Evolutionary conservation across 2,113 vertebrate genomes (phyloP), one percentile per base, ranked within the genome.

Genomic region (Mirounga angustirostris): DNA sequence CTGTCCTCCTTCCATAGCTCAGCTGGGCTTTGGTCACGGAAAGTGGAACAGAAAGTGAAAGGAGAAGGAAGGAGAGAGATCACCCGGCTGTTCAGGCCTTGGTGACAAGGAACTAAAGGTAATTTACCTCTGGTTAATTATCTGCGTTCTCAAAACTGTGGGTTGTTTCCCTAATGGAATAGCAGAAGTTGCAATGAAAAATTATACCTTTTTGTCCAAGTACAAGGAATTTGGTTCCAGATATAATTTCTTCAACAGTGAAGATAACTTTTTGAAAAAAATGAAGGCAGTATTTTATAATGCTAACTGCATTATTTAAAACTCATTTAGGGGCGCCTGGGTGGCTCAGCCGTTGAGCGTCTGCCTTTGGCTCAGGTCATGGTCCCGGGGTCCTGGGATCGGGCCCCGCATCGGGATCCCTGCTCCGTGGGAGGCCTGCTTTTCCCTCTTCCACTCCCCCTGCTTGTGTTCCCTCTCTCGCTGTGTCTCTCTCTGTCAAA

Each of bases 181-280:
- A 92, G 54, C 52, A 95, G 88, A 91, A 26, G 2, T 5, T 84
- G 12, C 69, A 97, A 95, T 97, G 80, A 97, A 97, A 98, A 86
- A 73, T 82, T 76, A 36, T 52, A 80, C 54, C 94, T 97, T 98
- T 98, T 56, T 83, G 82, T 93, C 82, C 80, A 95, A 93, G 71
- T 74, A 63, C 98, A 98, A 97, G 93, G 97, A 95, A 93, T 95
- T 91, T 97, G 73, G 97, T 98, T 97, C 59, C 94, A 98, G 97
- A 96, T 89, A 97, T 93, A 97, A 98, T 73, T 46, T 13, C 43
- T 96, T 97, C 86, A 91, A 97, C 74, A 93, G 91, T 46, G 19
- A 76, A 98, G 81, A 92, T 92, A 98, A 78, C 61, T 58, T 98
- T 96, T 91, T 95, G 91, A 87, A 91, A 80, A n/a, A 94, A 95